These are phyloP conservation scores for Axea sp. DNA, from an alignment of 2,888 invertebrate genomes.

Conservation along the genomic window DNA sequence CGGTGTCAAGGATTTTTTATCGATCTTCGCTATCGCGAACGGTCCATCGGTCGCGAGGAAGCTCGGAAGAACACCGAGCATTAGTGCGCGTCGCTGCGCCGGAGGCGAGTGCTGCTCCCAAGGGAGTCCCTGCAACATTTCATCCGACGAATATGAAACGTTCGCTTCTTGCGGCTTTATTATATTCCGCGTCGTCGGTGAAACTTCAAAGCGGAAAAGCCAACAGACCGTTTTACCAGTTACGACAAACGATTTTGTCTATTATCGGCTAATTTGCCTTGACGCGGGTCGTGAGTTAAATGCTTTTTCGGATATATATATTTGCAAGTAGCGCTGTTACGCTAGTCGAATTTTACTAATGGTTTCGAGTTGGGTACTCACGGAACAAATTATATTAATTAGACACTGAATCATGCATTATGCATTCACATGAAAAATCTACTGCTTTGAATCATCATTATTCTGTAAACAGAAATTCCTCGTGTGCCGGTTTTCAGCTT, in stretches of 20 bases:
- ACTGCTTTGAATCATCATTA: no score
- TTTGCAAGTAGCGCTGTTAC: slow-evolving; percentile 11
- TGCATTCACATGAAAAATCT: no score
- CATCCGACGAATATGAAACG: slow-evolving; percentile 55
- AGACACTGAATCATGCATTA: not conserved
- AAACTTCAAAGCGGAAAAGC: slow-evolving; percentile 57
- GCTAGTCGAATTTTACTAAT: slow-evolving; percentile 6
- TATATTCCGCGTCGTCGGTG: slow-evolving; percentile 44
- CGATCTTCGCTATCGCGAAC: slow-evolving; percentile 24
- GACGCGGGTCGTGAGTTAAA: slow-evolving; percentile 53
- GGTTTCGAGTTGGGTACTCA: not conserved
- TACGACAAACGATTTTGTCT: slow-evolving; percentile 55
- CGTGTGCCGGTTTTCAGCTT: no score
- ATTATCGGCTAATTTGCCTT: slow-evolving; percentile 55
- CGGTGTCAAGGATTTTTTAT: slow-evolving; percentile 34
- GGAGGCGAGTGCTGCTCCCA: slow-evolving; percentile 40
- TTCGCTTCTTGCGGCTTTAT: slow-evolving; percentile 53
- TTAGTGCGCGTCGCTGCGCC: slow-evolving; percentile 23
- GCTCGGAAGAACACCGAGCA: slow-evolving; percentile 31
- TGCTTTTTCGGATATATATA: slow-evolving; percentile 31
- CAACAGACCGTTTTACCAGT: slow-evolving; percentile 53
- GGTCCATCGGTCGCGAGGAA: slow-evolving; percentile 40
- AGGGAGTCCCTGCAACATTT: slow-evolving; percentile 45
- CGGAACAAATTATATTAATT: slow-evolving; percentile 37
- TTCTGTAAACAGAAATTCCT: no score